Conservation (phyloP, 2,113 vertebrate species). For the Turdus rufiventris region DNA sequence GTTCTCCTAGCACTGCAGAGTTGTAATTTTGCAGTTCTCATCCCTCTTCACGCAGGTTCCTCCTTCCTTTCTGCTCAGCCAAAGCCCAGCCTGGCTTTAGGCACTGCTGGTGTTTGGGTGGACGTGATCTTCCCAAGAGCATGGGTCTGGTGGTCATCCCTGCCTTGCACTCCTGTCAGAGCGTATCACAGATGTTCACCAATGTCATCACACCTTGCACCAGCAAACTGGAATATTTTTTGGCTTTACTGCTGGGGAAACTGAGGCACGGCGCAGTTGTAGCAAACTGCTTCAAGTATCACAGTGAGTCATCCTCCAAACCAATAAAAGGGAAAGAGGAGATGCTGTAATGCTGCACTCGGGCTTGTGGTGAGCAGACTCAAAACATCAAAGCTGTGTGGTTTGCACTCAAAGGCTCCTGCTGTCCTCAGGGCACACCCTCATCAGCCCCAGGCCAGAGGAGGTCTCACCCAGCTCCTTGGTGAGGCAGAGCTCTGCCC, state of each 20-base stretch:
- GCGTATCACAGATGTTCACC: accelerated
- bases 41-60: accelerated
- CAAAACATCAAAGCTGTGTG: neutral
- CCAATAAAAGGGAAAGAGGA: neutral
- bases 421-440: neutral
- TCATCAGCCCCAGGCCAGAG: neutral
- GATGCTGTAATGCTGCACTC: accelerated
- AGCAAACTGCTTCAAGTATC: neutral
- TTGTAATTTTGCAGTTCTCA: neutral
- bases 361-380: neutral
- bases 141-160: neutral
- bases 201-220: neutral
- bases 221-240: neutral
- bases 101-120: neutral
- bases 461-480: neutral
- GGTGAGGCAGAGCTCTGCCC: neutral
- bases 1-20: neutral
- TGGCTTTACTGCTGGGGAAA: neutral
- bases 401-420: neutral
- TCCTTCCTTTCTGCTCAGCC: neutral
- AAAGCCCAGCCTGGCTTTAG: neutral
- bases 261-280: neutral
- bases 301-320: neutral
- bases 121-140: neutral
- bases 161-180: neutral